Base-by-base conservation (phyloP, 2,797 vertebrate species). In the Vireo griseus region DNA sequence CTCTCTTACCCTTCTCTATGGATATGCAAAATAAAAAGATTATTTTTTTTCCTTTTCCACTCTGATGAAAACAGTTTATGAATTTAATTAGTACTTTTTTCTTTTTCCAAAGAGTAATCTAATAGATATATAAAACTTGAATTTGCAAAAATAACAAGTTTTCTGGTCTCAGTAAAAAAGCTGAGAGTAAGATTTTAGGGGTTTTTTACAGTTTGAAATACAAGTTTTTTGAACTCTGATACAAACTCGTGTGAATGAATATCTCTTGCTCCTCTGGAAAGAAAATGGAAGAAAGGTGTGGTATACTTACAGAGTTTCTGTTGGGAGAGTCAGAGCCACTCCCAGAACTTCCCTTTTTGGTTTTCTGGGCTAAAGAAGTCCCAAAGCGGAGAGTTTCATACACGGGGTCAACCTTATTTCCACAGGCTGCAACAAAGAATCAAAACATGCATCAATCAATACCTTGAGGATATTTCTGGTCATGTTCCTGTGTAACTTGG, bases 371-470 rank as follows among this genome's bases (percentile, higher is more conserved):
- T 97, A 99, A 97, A 12, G 99, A 99, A 25, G 99, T 99, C 73
- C 99, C 99, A 69, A 99, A 99, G 57, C 99, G 98, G 52, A 99
- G 98, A 31, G 99, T 98, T 98, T 99, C 99, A 37, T 99, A 99
- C 28, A 99, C 99, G 0, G 99, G 99, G 92, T 99, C 99, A 96
- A 99, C 99, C 93, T 99, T 99, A 94, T 99, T 99, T 80, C 99
- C 98, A 95, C 99, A 99, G 61, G 99, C 99, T 99, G 96, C 25
- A 97, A 97, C 5, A 88, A 97, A 95, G 51, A 88, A 88, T 31
- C 22, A 94, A 94, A 88, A 95, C 15, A 57, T 11, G 14, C 44
- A n/a, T 95, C 67, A 78, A 0, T 12, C 76, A 93, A 0, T 15
- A 25, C 15, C 19, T 62, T 35, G 21, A 69, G 63, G 68, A 22